Base-by-base conservation (phyloP, 2,797 vertebrate species). In the Acipenser transmontanus region DNA sequence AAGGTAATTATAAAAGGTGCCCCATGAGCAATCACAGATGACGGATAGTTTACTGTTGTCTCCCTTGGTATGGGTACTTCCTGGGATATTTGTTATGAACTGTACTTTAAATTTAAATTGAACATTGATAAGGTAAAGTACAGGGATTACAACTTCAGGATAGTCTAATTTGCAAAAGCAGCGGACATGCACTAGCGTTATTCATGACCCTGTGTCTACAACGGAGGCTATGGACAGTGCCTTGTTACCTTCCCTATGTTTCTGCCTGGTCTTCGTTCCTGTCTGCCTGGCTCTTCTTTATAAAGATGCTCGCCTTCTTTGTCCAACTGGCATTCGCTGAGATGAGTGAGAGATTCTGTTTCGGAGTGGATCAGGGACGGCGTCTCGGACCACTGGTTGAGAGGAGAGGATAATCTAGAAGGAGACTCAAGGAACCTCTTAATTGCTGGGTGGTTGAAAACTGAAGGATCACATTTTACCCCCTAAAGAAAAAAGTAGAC, bases 371-470 rank as follows among this genome's bases (percentile, higher is more conserved):
- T 93, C 67, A 93, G 85, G 63, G 96, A 98, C 7, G 89, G 92
- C 4, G 94, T 93, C 76, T 98, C 97, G 6, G 96, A 97, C 71
- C 92, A 92, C 74, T 99, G 97, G 85, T 98, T 95, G 73, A 95
- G 91, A 66, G 97, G 97, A 56, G 97, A 99, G 0, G 97, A 97
- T 0, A 96, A 97, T 68, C 97, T 90, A 1, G 97, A 99, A 0
- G 97, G 96, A 0, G 93, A 94, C 76, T 98, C 96, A 82, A 99
- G 77, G 81, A 96, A 97, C 50, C 94, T 94, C 73, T 95, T 93
- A 82, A 99, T 93, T 75, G 97, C 93, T 51, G 97, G 97, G 80
- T 99, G 97, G 82, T 99, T 98, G 71, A 99, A 86, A 76, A 93
- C 88, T 7, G 91, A 92, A 0, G 92, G 64, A 74, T 99, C 96